These are phyloP conservation scores for Sesia bembeciformis DNA, from an alignment of 2,888 invertebrate genomes.

Conservation along the genomic window DNA sequence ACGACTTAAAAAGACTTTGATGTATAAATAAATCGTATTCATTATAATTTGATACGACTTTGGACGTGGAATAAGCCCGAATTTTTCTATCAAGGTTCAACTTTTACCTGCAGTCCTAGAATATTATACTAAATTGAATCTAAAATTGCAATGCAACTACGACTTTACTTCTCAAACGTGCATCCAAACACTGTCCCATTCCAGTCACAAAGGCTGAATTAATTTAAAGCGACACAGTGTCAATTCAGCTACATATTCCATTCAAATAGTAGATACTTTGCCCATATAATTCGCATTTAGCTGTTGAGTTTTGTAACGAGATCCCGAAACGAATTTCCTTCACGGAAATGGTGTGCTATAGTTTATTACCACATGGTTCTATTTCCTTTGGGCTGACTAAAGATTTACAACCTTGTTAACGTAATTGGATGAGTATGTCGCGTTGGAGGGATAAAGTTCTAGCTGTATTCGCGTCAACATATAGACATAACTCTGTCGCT, in stretches of 20 bases:
- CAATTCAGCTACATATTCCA: constrained; percentile 16
- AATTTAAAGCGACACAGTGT: constrained; percentile 19
- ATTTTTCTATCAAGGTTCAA: too few relatives aligned
- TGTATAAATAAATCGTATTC: too few relatives aligned
- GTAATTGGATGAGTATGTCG: constrained; percentile 11
- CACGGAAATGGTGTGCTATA: constrained; percentile 16
- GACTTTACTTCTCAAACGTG: too few relatives aligned
- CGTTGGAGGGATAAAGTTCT: background rate
- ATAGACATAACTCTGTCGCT: background rate
- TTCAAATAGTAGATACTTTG: constrained; percentile 18
- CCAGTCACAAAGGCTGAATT: constrained; percentile 3
- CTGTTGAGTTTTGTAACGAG: constrained; percentile 3
- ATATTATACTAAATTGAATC: too few relatives aligned
- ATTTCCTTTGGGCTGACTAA: constrained; percentile 18
- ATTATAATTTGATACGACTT: too few relatives aligned
- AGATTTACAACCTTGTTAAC: constrained; percentile 23
- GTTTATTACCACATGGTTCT: constrained; percentile 23
- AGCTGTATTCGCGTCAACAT: background rate
- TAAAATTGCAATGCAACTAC: too few relatives aligned
- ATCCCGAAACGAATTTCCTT: constrained; percentile 14
- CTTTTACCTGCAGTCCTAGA: too few relatives aligned
- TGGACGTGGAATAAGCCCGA: too few relatives aligned
- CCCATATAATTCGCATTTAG: constrained; percentile 8
- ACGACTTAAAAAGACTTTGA: too few relatives aligned
- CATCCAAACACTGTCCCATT: background rate